A percentile compares a stretch with the other conserved stretches of the same genome.
Evolutionary conservation across 2,888 invertebrate species (phyloP).

Genomic region (Metellina segmentata): DNA sequence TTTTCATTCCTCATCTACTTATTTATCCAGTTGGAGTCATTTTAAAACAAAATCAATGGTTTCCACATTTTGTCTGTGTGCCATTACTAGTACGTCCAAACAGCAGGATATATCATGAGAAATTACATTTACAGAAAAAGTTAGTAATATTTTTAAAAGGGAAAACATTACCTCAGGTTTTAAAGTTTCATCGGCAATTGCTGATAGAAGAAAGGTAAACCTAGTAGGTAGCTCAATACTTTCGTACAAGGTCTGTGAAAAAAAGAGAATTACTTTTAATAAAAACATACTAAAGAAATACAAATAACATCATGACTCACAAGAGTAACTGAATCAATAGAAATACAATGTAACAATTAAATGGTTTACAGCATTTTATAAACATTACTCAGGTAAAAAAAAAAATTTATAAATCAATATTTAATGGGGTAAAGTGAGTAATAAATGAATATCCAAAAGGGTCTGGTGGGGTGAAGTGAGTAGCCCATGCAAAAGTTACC

Average conservation of each 20-base stretch:
- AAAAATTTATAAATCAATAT: neutral
- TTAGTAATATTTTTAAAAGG: neutral
- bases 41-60: neutral
- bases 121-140: neutral
- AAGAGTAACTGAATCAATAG: neutral
- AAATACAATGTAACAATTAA: neutral
- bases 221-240: neutral
- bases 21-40: neutral
- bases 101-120: neutral
- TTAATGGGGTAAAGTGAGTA: neutral
- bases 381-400: neutral
- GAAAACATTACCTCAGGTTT: neutral
- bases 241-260: conserved; percentile 4
- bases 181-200: neutral
- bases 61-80: neutral
- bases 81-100: neutral
- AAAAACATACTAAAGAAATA: neutral
- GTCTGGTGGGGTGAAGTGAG: too few relatives aligned
- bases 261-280: neutral
- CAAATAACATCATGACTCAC: neutral
- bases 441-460: neutral
- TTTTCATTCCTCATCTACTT: neutral
- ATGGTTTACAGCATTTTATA: neutral
- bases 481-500: too few relatives aligned
- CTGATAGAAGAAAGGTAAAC: conserved; percentile 1